phyloP scores from a whole-genome alignment of 2,113 vertebrate species.

The Heterocephalus glaber region DNA sequence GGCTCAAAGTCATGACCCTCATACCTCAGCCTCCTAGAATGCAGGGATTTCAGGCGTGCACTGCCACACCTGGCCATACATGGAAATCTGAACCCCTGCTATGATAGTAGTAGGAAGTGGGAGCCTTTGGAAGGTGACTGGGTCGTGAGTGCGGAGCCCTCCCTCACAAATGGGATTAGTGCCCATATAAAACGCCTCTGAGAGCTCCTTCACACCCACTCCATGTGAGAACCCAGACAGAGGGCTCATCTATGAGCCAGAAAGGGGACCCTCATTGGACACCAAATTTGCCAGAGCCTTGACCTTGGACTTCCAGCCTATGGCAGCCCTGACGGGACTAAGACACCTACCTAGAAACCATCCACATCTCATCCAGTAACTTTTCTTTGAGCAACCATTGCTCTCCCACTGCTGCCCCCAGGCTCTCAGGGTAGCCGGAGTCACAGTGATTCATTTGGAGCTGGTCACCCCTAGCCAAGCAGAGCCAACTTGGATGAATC shows the following conservation, averaged over 20 bases:
- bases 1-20: neutral
- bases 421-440: neutral
- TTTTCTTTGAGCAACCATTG: neutral
- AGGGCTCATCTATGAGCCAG: neutral
- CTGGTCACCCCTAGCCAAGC: neutral
- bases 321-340: neutral
- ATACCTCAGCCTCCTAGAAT: neutral
- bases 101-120: neutral
- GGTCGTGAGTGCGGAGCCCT: neutral
- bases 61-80: neutral
- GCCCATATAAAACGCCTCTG: neutral
- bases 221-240: neutral
- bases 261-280: neutral
- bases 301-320: neutral
- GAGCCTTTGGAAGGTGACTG: neutral
- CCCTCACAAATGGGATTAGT: neutral
- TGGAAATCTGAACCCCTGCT: neutral
- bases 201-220: neutral
- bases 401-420: accelerated
- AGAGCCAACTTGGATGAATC: neutral
- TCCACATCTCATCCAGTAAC: neutral
- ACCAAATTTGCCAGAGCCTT: neutral
- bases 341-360: neutral
- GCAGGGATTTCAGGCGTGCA: neutral
- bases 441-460: neutral